Base-by-base conservation (phyloP, 2,797 vertebrate species). In the Pampus argenteus region DNA sequence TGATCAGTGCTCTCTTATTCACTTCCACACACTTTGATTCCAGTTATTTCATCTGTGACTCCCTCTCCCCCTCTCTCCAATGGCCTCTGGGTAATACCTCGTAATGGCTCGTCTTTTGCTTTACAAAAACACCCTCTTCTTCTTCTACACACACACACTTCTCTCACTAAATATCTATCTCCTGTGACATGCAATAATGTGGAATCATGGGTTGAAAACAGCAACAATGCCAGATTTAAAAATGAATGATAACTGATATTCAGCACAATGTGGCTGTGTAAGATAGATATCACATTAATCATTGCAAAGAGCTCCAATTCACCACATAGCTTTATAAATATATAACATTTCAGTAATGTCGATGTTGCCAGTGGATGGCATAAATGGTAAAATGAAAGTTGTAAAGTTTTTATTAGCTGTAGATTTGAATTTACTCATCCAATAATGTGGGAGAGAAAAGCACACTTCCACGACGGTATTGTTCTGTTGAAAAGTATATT, bases 371-470 rank as follows among this genome's bases (percentile, higher is more conserved):
- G 66, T 44, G 59, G 25, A 59, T 68, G 10, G 6, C 49, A 71
- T 74, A 75, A 78, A 82, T 34, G 29, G 34, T 40, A 5, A 88
- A 85, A 84, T 85, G 49, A 76, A 85, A 83, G 72, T 74, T 57
- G 60, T 78, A 61, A 80, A 62, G 38, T 71, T 78, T 77, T 66
- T 74, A 82, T 65, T 65, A 71, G 38, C 42, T 54, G 56, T 47
- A 28, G 18, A 68, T 67, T 57, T 75, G 40, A 74, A 82, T 85
- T 84, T 82, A 84, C 65, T 82, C 65, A 31, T 78, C 61, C 49
- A 82, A 81, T 84, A 82, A 63, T 73, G 34, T 40, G 20, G 31
- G 78, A 40, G 15, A 62, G 42, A 74, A 76, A 65, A 79, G 31
- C 62, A 36, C 7, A 66, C 20, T 51, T 71, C 54, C 65, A n/a